A percentile compares a stretch with the other conserved stretches of the same genome.
These are phyloP conservation scores for Lordiphosa fenestrarum DNA, from an alignment of 2,888 invertebrate species.

Conservation along the genomic window DNA sequence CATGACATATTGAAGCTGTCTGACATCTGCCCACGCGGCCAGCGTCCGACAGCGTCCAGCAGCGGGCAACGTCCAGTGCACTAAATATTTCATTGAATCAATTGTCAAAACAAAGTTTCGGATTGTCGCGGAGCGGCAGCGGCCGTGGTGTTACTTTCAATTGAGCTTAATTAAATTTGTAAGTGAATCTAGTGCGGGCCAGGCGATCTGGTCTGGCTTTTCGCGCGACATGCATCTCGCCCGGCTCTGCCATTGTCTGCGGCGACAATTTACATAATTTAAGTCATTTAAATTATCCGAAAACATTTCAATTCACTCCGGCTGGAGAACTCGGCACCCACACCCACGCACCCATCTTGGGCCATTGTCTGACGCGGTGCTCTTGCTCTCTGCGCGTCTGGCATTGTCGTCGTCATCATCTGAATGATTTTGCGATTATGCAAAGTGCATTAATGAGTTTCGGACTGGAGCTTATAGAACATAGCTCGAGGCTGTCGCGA, in stretches of 20 bases:
- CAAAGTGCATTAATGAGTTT: conserved; percentile 74
- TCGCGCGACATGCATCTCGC: conserved; percentile 16
- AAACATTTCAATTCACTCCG: conserved; percentile 68
- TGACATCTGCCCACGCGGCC: conserved; percentile 51
- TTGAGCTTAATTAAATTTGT: conserved; percentile 81
- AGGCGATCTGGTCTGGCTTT: conserved; percentile 16
- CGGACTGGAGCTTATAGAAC: conserved; percentile 44
- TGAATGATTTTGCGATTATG: conserved; percentile 76
- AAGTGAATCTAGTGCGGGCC: conserved; percentile 80
- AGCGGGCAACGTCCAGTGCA: conserved; percentile 42
- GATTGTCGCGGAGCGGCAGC: conserved; percentile 52
- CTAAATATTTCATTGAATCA: conserved; percentile 76
- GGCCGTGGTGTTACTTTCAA: conserved; percentile 75
- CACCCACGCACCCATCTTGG: conserved; percentile 10
- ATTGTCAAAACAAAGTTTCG: conserved; percentile 74
- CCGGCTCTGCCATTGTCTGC: conserved; percentile 57
- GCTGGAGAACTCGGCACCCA: conserved; percentile 47
- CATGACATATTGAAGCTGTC: conserved; percentile 50
- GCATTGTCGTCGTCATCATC: conserved; percentile 46
- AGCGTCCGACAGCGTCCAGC: conserved; percentile 26
- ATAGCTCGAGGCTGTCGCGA: conserved; percentile 49
- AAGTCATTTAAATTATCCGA: conserved; percentile 76
- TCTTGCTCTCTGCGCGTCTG: conserved; percentile 1
- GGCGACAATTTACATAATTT: conserved; percentile 78
- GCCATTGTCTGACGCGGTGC: conserved; percentile 25